Conservation (phyloP, 2,888 invertebrate genomes). For the Cancer borealis region DNA sequence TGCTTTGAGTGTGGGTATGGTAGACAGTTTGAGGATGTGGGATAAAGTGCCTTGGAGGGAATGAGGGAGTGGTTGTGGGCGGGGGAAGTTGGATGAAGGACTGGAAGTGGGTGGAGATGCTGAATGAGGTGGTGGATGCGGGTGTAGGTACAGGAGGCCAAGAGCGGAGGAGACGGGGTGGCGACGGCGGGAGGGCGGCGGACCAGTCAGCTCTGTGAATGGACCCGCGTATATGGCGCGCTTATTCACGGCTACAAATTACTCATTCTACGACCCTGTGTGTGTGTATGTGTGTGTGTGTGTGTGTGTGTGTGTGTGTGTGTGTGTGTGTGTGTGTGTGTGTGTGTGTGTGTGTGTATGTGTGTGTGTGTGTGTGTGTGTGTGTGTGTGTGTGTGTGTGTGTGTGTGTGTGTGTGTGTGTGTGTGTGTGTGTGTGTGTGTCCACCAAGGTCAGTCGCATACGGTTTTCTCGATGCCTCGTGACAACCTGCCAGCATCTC, state of each 20-base stretch:
- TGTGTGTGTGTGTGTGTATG: not conserved
- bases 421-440: conserved; percentile 14
- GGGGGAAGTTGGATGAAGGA: not conserved
- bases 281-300: conserved; percentile 7
- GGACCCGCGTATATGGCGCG: not conserved
- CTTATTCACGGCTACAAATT: not conserved
- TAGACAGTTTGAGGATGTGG: not conserved
- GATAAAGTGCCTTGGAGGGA: not conserved
- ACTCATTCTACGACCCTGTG: not conserved
- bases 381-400: conserved; percentile 8
- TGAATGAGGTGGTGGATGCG: not conserved
- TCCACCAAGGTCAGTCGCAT: not conserved
- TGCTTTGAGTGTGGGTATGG: not conserved
- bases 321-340: not conserved
- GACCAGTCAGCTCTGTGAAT: conserved; percentile 9
- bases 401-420: conserved; percentile 27
- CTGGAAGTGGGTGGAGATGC: conserved; percentile 3
- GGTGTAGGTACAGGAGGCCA: not conserved
- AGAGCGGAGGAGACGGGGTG: not conserved
- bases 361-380: not conserved
- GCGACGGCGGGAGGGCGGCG: not conserved
- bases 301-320: conserved; percentile 1
- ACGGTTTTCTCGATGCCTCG: not conserved
- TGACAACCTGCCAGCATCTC: not conserved
- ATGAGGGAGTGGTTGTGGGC: not conserved